Conservation (phyloP, 2,797 vertebrate species). For the Myoxocephalus aenaeus region DNA sequence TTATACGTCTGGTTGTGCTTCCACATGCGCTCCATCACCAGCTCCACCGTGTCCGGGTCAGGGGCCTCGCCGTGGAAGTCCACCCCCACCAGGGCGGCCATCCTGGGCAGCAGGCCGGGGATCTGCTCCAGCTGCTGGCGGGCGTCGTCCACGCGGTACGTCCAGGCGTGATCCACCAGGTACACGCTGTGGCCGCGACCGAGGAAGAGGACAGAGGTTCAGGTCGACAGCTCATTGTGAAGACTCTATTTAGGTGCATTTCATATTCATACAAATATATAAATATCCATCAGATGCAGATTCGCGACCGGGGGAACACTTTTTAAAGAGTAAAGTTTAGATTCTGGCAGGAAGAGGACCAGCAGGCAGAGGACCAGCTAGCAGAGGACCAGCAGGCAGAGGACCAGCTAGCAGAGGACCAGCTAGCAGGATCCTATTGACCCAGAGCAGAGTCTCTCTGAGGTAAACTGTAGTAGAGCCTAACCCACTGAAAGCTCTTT, state of each 20-base stretch:
- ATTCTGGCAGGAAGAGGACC: too few relatives aligned
- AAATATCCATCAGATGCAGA: not conserved
- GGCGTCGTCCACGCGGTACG: conserved; percentile 84
- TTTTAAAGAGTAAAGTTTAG: too few relatives aligned
- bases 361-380: too few relatives aligned
- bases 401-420: too few relatives aligned
- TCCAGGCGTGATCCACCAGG: conserved; percentile 96
- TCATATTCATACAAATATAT: not conserved
- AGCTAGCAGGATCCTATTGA: too few relatives aligned
- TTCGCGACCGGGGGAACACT: not conserved
- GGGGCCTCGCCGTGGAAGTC: conserved; percentile 90
- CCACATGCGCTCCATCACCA: conserved; percentile 92
- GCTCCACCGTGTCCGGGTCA: conserved; percentile 80
- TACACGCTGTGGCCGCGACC: conserved; percentile 83
- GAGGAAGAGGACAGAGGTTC: not conserved
- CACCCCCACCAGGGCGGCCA: conserved; percentile 92
- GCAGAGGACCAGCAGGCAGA: too few relatives aligned
- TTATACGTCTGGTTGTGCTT: conserved; percentile 96
- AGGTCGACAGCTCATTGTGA: not conserved
- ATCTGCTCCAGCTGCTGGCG: conserved; percentile 89
- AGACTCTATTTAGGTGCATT: not conserved
- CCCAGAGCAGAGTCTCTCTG: too few relatives aligned
- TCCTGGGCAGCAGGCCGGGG: conserved; percentile 90
- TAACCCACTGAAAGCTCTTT: too few relatives aligned
- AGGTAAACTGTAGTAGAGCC: too few relatives aligned